Percentiles rank a stretch among this genome's conserved stretches.
phyloP scores from a whole-genome alignment of 92 coral and sea anemone species.

The Zoanthus gigantus region DNA sequence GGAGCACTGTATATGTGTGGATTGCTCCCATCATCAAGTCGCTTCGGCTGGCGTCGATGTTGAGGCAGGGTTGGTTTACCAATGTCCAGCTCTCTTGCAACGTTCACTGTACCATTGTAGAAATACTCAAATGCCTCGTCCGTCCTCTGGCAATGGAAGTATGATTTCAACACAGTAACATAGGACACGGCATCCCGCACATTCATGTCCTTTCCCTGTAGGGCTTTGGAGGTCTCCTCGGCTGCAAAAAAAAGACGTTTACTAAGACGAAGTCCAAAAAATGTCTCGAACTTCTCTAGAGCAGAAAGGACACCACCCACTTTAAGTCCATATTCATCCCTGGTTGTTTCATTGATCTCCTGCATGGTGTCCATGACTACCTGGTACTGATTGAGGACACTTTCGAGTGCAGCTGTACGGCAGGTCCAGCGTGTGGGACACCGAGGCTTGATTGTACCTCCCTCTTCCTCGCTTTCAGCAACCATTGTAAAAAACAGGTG shows the following conservation, averaged over 20 bases:
- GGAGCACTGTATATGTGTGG: not conserved
- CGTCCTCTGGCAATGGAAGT: not conserved
- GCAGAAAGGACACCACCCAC: conserved; percentile 1
- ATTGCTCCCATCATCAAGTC: not conserved
- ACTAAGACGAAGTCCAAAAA: not conserved
- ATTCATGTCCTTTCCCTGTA: conserved; percentile 3
- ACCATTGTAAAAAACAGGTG: not conserved
- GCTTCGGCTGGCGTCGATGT: not conserved
- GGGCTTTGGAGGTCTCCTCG: conserved; percentile 2
- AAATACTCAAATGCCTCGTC: not conserved
- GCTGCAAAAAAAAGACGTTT: not conserved
- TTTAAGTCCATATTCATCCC: not conserved
- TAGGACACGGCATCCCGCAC: not conserved
- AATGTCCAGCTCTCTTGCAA: not conserved
- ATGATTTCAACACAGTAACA: not conserved
- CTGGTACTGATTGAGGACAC: not conserved
- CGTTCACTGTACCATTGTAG: not conserved
- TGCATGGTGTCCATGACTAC: conserved; percentile 5
- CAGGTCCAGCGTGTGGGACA: conserved; percentile 3
- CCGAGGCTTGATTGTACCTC: conserved; percentile 3
- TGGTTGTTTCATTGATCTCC: conserved; percentile 1
- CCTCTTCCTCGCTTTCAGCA: not conserved
- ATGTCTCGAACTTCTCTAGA: not conserved
- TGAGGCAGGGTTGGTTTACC: not conserved
- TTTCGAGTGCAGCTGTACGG: not conserved